A percentile compares a stretch with the other conserved stretches of the same genome.
These are phyloP conservation scores for Camponotus pennsylvanicus DNA, from an alignment of 1,140 invertebrate species.

Conservation along the genomic window DNA sequence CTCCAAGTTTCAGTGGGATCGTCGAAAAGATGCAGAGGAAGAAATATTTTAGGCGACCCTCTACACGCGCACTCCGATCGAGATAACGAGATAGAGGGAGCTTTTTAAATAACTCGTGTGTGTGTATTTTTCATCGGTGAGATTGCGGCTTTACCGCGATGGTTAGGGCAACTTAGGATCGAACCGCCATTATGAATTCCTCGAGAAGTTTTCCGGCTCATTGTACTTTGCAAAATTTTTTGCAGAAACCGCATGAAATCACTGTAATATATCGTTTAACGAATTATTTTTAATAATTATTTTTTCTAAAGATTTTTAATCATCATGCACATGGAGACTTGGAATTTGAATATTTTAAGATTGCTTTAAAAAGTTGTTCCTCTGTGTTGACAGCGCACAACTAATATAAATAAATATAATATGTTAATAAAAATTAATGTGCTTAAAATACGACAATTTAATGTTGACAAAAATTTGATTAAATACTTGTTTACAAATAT, in stretches of 20 bases:
- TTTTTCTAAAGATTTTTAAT: background rate
- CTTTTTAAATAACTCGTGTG: conserved; percentile 76
- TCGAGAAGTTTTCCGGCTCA: conserved; percentile 2
- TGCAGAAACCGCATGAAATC: background rate
- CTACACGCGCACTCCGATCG: conserved; percentile 68
- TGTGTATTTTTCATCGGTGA: conserved; percentile 61
- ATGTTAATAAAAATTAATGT: background rate
- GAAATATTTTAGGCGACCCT: conserved; percentile 77
- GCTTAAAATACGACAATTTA: background rate
- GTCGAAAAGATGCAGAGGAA: conserved; percentile 71
- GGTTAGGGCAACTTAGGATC: conserved; percentile 30
- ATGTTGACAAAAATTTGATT: background rate
- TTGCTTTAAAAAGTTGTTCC: background rate
- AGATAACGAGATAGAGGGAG: conserved; percentile 74
- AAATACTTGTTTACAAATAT: background rate
- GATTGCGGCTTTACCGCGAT: conserved; percentile 43
- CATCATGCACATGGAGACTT: too few relatives aligned
- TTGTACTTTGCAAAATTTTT: background rate
- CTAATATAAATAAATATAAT: background rate
- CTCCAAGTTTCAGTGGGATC: conserved; percentile 44
- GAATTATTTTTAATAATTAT: background rate
- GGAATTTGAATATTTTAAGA: background rate
- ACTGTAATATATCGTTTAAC: background rate
- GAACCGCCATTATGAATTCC: conserved; percentile 64
- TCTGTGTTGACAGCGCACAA: background rate